phyloP scores from a whole-genome alignment of 1,140 invertebrate species.

The Thalassaphorura encarpata region DNA sequence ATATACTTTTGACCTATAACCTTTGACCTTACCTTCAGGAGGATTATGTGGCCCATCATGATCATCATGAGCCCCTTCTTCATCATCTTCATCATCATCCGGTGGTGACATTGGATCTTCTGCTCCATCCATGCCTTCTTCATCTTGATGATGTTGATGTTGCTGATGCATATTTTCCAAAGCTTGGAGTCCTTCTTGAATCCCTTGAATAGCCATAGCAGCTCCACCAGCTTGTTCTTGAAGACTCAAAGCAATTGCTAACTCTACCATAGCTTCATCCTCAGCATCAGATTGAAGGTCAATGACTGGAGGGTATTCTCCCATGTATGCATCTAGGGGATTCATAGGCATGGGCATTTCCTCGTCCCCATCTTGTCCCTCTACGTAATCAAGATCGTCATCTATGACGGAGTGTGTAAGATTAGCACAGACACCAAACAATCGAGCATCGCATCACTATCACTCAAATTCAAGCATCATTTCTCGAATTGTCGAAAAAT shows the following conservation, averaged over 20 bases:
- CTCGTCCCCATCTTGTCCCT: slow-evolving; percentile 26
- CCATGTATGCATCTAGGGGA: slow-evolving; percentile 59
- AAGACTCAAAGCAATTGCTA: slow-evolving; percentile 87
- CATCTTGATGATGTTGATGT: slow-evolving; percentile 30
- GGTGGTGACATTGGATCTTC: neutral
- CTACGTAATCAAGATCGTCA: neutral
- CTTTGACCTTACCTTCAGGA: neutral
- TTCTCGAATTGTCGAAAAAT: neutral
- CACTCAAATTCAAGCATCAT: neutral
- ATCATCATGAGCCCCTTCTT: neutral
- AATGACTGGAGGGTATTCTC: slow-evolving; percentile 49
- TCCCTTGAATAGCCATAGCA: slow-evolving; percentile 42
- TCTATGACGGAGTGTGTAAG: too few relatives aligned
- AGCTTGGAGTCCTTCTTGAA: slow-evolving; percentile 43
- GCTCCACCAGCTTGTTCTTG: slow-evolving; percentile 55
- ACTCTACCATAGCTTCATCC: slow-evolving; percentile 91
- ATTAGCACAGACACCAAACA: neutral
- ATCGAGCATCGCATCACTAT: neutral
- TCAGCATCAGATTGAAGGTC: slow-evolving; percentile 84
- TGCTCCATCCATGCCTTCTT: slow-evolving; percentile 17
- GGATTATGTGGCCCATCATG: neutral
- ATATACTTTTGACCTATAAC: neutral
- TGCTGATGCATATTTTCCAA: slow-evolving; percentile 38
- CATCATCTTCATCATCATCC: neutral
- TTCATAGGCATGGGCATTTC: slow-evolving; percentile 34